Evolutionary conservation across 2,113 vertebrate species (phyloP), one percentile per base, ranked within the genome.

Genomic region (Rhodinocichla rosea): DNA sequence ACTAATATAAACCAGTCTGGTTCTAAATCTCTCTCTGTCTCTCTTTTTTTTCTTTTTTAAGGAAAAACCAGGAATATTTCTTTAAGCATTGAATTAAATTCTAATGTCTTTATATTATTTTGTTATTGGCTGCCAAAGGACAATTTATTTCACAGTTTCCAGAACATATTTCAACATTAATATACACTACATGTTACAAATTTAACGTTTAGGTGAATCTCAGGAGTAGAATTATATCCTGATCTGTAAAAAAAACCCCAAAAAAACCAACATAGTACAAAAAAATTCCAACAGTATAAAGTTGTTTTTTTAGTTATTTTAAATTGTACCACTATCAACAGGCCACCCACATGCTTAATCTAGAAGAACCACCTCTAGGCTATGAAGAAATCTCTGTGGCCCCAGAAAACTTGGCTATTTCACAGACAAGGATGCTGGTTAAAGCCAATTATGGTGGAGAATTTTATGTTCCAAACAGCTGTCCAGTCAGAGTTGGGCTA

Each of bases 391-490:
- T 26, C 87, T 96, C 90, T 69, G 70, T 87, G 67, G 59, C 70
- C 55, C 70, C 80, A 89, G 91, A 92, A 91, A 94, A 81, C 65
- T 18, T 76, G 42, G 75, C 55, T 95, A 19, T 87, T 96, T 91
- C 92, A 84, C 85, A 57, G 79, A 92, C 71, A 77, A 90, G 87
- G 91, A 86, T 93, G 85, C 56, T 0, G 6, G 85, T 93, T 94
- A 96, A 95, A 92, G 84, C 82, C 84, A 95, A 95, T 97, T 95
- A 95, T 50, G 45, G 87, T 0, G 0, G 63, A 55, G 68, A 93
- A 53, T 96, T 97, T 97, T 95, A 97, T 77, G 78, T 78, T 88
- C 70, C 50, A 83, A 95, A 70, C 95, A 95, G 94, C 95, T 95
- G 95, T 94, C 94, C 78, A 62, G 53, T 94, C 80, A 85, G 75